Base-by-base conservation (phyloP, 2,113 vertebrate genomes). In the Sander lucioperca region DNA sequence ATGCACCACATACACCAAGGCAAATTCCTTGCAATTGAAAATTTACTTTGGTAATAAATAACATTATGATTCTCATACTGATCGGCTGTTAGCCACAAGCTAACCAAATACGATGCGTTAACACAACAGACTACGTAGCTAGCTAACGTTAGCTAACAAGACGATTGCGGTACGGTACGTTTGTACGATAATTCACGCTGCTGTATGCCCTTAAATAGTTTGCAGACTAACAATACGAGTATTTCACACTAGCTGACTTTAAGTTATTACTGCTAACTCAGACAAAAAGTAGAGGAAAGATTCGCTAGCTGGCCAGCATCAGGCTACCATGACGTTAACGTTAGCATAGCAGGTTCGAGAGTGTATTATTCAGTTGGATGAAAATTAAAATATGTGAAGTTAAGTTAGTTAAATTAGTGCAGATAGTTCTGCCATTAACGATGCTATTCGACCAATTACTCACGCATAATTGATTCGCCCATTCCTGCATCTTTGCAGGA, bases 391-490 rank as follows among this genome's bases (percentile, higher is more conserved):
- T 12, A 14, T 13, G 6, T 1, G 19, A 62, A 6, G 2, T 21
- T 16, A 71, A 39, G 14, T 48, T 56, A 80, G 2, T 23, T 19
- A 43, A 33, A 30, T 12, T 9, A 5, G 2, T 14, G 9, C 16
- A 3, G 15, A 68, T 2, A 50, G 14, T 5, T 53, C 15, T 23
- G n/a, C 2, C 2, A 16, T 13, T 16, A 63, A 30, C 43, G 21
- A 16, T 39, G 13, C 30, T 39, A 23, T 54, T 36, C 39, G 1
- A n/a, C 16, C 7, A 3, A 45, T 66, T 87, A 96, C 95, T 96
- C 91, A 96, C 95, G 86, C 94, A 95, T 84, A 96, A 77, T 9
- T 96, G 94, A 83, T 93, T 96, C 47, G 95, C 95, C 95, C 95
- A 96, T 84, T 96, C 95, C 85, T 94, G 94, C 94, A 94, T 94